These are phyloP conservation scores for Heliothis subflexa DNA, from an alignment of 1,140 invertebrate genomes.

Conservation along the genomic window DNA sequence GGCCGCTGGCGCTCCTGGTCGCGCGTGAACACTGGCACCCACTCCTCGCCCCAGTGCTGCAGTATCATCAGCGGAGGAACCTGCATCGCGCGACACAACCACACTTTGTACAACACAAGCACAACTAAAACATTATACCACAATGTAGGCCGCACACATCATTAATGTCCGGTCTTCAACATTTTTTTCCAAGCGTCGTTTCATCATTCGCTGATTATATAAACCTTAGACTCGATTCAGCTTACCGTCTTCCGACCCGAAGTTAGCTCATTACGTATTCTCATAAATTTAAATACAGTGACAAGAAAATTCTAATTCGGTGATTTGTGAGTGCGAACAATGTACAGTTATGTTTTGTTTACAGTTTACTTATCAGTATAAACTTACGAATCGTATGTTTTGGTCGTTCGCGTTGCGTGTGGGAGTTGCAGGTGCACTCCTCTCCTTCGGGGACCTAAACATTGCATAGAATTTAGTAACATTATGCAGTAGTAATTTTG, in stretches of 20 bases:
- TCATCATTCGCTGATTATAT: not conserved
- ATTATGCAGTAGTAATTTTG: too few relatives aligned
- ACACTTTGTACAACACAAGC: slow-evolving; percentile 5
- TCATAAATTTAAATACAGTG: slow-evolving; percentile 24
- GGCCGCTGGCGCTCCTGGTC: slow-evolving; percentile 57
- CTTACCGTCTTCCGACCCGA: slow-evolving; percentile 11
- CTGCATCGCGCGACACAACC: slow-evolving; percentile 45
- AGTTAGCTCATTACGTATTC: slow-evolving; percentile 31
- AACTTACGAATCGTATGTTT: slow-evolving; percentile 41
- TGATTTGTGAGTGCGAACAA: not conserved
- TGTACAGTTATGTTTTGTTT: not conserved
- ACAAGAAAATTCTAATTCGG: slow-evolving; percentile 26
- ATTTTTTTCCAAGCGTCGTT: not conserved
- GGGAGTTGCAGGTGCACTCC: slow-evolving; percentile 18
- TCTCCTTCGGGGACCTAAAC: slow-evolving; percentile 12
- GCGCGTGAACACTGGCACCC: slow-evolving; percentile 66
- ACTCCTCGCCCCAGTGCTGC: slow-evolving; percentile 70
- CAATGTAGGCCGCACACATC: not conserved
- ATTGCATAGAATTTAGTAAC: not conserved
- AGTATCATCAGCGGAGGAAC: slow-evolving; percentile 64
- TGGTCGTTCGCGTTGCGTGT: slow-evolving; percentile 26
- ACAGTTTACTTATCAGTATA: not conserved
- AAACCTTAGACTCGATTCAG: not conserved
- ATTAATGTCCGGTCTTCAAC: not conserved
- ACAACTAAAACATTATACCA: not conserved